A percentile compares a stretch with the other conserved stretches of the same genome.
Evolutionary conservation across 2,797 vertebrate genomes (phyloP).

Genomic region (Lycodopsis pacificus): DNA sequence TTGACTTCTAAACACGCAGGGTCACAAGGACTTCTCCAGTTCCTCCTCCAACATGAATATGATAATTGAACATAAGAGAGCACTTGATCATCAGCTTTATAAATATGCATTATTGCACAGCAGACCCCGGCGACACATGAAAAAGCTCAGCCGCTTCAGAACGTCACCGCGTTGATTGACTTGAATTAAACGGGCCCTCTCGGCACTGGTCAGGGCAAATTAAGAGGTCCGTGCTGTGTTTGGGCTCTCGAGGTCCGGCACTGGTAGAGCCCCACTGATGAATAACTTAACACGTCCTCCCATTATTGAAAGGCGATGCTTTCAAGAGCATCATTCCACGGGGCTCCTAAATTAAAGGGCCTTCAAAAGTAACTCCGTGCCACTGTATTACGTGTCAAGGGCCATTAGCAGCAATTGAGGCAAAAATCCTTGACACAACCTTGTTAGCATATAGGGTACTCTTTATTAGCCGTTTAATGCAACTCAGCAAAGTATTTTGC

Average conservation of each 20-base stretch:
- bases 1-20: conserved; percentile 1
- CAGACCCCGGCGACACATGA: conserved; percentile 27
- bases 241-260: conserved; percentile 43
- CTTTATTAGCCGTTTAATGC: conserved; percentile 68
- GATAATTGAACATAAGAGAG: conserved; percentile 53
- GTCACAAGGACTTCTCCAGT: not conserved
- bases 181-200: conserved; percentile 62
- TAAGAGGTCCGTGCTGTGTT: conserved; percentile 56
- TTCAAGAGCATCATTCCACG: conserved; percentile 54
- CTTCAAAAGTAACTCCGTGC: conserved; percentile 62
- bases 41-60: conserved; percentile 44
- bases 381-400: conserved; percentile 63
- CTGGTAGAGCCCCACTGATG: conserved; percentile 58
- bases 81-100: conserved; percentile 57
- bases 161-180: conserved; percentile 56
- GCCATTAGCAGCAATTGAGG: conserved; percentile 64
- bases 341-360: conserved; percentile 53
- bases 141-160: conserved; percentile 45
- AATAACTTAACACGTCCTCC: conserved; percentile 74
- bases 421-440: conserved; percentile 59
- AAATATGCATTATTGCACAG: conserved; percentile 63
- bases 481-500: conserved; percentile 53
- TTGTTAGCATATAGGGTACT: conserved; percentile 52
- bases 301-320: conserved; percentile 70
- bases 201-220: conserved; percentile 62